Evolutionary conservation across 2,888 invertebrate species (phyloP).

Genomic region (Drosophila cognata): DNA sequence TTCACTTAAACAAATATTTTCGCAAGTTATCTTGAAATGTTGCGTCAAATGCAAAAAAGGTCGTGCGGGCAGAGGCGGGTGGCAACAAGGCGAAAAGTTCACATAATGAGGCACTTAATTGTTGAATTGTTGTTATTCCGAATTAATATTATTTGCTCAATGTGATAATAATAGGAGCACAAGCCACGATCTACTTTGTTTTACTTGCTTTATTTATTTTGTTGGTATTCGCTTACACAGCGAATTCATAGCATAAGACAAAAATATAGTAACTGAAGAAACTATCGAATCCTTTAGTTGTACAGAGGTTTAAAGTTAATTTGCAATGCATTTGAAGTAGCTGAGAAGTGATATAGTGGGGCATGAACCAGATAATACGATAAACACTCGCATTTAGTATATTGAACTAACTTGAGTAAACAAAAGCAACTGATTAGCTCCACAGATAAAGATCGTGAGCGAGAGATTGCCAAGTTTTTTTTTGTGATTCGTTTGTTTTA

Average conservation of each 20-base stretch:
- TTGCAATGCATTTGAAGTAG: constrained; percentile 14
- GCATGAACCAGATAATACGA: constrained; percentile 18
- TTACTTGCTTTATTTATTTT: background rate
- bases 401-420: constrained; percentile 24
- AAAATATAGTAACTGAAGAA: constrained; percentile 2
- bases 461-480: constrained; percentile 19
- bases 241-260: too few species aligned
- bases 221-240: background rate
- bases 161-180: constrained; percentile 9
- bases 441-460: constrained; percentile 23
- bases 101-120: constrained; percentile 49
- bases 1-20: constrained; percentile 75
- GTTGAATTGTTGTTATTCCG: constrained; percentile 7
- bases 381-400: background rate
- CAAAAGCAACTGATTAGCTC: constrained; percentile 24
- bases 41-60: constrained; percentile 65
- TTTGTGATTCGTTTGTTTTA: constrained; percentile 4
- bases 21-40: constrained; percentile 70
- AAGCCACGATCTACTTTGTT: background rate
- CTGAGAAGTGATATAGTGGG: constrained; percentile 1
- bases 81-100: constrained; percentile 22
- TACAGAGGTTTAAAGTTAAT: background rate
- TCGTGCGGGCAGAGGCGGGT: background rate
- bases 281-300: background rate
- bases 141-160: constrained; percentile 24